Evolutionary conservation across 2,113 vertebrate species (phyloP), one percentile per base, ranked within the genome.

Genomic region (Myxocyprinus asiaticus): DNA sequence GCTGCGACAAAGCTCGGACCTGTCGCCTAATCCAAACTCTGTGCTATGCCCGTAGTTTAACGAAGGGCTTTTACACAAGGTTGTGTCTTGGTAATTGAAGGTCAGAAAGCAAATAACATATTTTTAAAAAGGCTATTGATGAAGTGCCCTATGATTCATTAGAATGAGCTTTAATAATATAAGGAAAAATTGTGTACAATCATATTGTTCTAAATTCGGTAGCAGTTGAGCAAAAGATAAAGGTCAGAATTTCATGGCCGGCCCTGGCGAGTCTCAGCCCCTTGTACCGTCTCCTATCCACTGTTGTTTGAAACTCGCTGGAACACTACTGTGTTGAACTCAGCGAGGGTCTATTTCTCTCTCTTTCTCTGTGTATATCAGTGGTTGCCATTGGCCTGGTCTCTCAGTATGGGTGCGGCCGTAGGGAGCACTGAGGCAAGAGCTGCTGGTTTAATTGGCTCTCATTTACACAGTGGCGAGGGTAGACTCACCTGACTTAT

Each of bases 401-500:
- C 47, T 79, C 67, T 69, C 67, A 69, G 62, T 76, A 22, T 77
- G 50, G 43, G 85, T 84, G 82, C 80, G 83, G 85, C 83, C 11
- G 87, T 67, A 81, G 87, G 85, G 88, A 87, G 89, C 90, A 85
- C 87, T 81, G 75, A 85, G 89, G 88, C 88, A 82, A 86, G 82
- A 84, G 86, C 89, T 87, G 87, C 87, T 84, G 88, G 85, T 90
- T 92, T 93, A 93, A 92, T 91, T 93, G 91, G 92, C 90, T 89
- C 91, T 92, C 91, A 89, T 92, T 93, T 92, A 90, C 90, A 87
- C 89, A 86, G 89, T 89, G 88, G 89, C 88, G 85, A 88, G 85
- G 87, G 89, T 86, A 85, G 88, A 90, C 88, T 90, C 88, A 91
- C 86, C 91, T 90, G 89, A 91, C 86, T 89, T 86, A 86, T 43